phyloP scores from a whole-genome alignment of 1,140 invertebrate species.

The Anastrepha ludens region DNA sequence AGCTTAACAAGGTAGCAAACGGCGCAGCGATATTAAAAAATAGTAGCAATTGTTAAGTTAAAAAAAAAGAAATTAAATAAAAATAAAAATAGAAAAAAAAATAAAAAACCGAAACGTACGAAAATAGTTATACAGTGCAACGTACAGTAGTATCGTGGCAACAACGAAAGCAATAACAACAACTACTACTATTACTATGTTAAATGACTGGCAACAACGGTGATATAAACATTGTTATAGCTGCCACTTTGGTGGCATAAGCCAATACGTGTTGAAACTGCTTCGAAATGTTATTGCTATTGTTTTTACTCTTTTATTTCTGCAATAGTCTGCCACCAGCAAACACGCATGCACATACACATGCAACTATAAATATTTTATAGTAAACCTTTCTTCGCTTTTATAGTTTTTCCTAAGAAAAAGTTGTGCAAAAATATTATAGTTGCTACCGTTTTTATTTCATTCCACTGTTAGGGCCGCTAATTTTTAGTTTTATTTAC shows the following conservation, averaged over 20 bases:
- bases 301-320: slow-evolving; percentile 21
- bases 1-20: not conserved
- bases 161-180: slow-evolving; percentile 35
- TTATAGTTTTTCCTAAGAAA: not conserved
- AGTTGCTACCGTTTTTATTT: slow-evolving; percentile 15
- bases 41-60: not conserved
- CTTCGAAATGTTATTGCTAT: slow-evolving; percentile 1
- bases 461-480: not conserved
- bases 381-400: slow-evolving; percentile 10
- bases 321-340: not conserved
- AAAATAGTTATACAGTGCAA: not conserved
- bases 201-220: not conserved
- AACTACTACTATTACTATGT: not conserved
- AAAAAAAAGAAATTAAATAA: not conserved
- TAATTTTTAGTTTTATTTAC: slow-evolving; percentile 17
- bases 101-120: not conserved
- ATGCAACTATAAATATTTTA: slow-evolving; percentile 6
- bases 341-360: not conserved
- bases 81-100: not conserved
- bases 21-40: not conserved
- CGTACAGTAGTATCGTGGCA: not conserved
- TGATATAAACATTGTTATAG: slow-evolving; percentile 47
- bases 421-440: not conserved
- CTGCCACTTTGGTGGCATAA: slow-evolving; percentile 49
- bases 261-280: slow-evolving; percentile 41